Percentiles rank a stretch among this genome's conserved stretches.
Conservation (phyloP, 2,797 vertebrate genomes). For the Chelmon rostratus region DNA sequence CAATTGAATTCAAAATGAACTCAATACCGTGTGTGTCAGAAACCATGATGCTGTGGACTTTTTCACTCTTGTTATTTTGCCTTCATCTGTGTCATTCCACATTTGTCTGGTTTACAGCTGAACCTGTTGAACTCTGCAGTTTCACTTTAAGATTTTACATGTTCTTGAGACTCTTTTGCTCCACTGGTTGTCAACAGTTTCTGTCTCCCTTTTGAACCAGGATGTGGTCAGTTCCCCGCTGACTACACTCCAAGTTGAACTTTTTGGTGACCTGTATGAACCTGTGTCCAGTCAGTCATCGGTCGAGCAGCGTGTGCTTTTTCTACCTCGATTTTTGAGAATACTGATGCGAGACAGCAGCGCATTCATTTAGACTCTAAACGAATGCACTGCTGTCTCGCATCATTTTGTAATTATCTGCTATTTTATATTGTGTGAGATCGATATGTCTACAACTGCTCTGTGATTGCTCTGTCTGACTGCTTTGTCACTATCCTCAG, state of each 20-base stretch:
- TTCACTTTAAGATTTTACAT: slow-evolving; percentile 33
- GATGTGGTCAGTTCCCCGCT: slow-evolving; percentile 30
- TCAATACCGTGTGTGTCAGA: slow-evolving; percentile 21
- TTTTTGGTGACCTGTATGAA: slow-evolving; percentile 45
- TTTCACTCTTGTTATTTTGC: slow-evolving; percentile 39
- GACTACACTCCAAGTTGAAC: slow-evolving; percentile 32
- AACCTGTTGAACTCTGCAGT: slow-evolving; percentile 30
- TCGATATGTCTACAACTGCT: slow-evolving; percentile 52
- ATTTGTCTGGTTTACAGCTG: slow-evolving; percentile 9
- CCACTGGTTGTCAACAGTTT: slow-evolving; percentile 32
- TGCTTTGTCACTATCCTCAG: slow-evolving; percentile 54
- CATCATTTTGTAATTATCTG: slow-evolving; percentile 67
- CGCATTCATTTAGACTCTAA: slow-evolving; percentile 38
- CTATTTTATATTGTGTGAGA: slow-evolving; percentile 73
- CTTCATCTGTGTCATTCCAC: slow-evolving; percentile 6
- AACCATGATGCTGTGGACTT: slow-evolving; percentile 48
- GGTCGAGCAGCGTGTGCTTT: slow-evolving; percentile 73
- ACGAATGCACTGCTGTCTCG: slow-evolving; percentile 57
- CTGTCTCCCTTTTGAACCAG: slow-evolving; percentile 19
- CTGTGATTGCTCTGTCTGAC: slow-evolving; percentile 55
- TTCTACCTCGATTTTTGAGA: slow-evolving; percentile 83
- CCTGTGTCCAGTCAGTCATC: slow-evolving; percentile 59
- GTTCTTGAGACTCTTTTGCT: slow-evolving; percentile 34
- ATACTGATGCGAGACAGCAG: slow-evolving; percentile 45
- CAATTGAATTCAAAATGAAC: slow-evolving; percentile 40